Percentiles rank a stretch among this genome's conserved stretches.
phyloP scores from a whole-genome alignment of 2,797 vertebrate species.

The Acestrorhynchus altus region DNA sequence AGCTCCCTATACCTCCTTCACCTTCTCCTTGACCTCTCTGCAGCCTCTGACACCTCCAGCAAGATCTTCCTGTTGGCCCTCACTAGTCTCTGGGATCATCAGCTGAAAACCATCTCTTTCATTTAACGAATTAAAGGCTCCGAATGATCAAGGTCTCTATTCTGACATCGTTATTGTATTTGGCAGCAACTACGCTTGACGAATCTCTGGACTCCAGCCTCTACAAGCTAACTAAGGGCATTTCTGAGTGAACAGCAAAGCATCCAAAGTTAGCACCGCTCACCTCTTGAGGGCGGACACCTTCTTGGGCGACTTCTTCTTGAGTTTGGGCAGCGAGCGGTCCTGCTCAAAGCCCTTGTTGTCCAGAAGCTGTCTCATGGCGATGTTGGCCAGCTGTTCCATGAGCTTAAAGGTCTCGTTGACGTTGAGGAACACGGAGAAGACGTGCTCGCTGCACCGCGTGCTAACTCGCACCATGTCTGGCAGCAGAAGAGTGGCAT shows the following conservation, averaged over 20 bases:
- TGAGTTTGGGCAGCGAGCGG: conserved; percentile 92
- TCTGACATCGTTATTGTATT: no score
- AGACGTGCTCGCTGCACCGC: conserved; percentile 88
- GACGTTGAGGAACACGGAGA: conserved; percentile 97
- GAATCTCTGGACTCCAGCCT: no score
- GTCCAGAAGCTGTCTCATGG: conserved; percentile 97
- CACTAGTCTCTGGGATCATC: no score
- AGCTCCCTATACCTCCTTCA: not conserved
- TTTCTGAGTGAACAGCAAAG: no score
- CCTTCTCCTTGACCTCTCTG: no score
- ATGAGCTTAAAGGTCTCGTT: conserved; percentile 96
- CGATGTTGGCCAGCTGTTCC: conserved; percentile 98
- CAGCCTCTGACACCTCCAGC: no score
- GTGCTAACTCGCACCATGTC: conserved; percentile 95
- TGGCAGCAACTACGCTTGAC: no score
- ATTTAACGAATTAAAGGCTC: no score
- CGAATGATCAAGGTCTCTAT: no score
- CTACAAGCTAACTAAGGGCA: no score
- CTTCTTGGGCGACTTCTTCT: conserved; percentile 95
- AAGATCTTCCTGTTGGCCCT: no score
- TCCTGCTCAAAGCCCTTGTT: conserved; percentile 97
- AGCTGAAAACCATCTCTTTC: no score
- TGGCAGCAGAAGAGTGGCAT: conserved; percentile 90
- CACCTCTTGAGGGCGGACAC: conserved; percentile 96
- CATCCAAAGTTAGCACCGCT: conserved; percentile 18